Percentiles rank a stretch among this genome's conserved stretches.
Evolutionary conservation across 2,113 vertebrate species (phyloP).

Genomic region (Crotalus viridis): DNA sequence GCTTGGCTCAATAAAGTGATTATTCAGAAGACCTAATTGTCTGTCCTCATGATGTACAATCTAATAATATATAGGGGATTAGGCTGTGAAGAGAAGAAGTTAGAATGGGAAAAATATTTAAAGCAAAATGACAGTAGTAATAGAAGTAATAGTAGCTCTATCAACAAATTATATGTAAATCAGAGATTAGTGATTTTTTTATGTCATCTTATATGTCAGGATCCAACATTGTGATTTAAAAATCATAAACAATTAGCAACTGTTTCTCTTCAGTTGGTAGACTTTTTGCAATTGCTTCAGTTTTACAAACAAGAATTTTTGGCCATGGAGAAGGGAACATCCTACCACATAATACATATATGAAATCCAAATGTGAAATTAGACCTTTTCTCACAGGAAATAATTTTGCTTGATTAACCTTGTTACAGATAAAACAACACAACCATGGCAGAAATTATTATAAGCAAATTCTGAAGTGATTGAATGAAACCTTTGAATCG

Average conservation of each 20-base stretch:
- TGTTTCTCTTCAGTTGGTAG: not conserved
- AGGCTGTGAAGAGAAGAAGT: not conserved
- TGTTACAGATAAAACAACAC: not conserved
- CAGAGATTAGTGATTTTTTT: not conserved
- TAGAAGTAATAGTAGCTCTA: not conserved
- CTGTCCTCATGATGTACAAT: not conserved
- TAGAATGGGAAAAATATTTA: not conserved
- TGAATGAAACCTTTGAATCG: slow-evolving; percentile 40
- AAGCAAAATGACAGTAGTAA: not conserved
- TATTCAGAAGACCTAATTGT: not conserved
- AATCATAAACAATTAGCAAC: not conserved
- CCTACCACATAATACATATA: not conserved
- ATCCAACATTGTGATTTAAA: not conserved
- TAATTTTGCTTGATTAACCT: not conserved
- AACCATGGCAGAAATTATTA: not conserved
- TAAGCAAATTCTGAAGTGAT: not conserved
- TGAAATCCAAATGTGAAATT: slow-evolving; percentile 1
- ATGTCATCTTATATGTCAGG: not conserved
- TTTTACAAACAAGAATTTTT: not conserved
- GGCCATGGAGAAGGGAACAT: not conserved
- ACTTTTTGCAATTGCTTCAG: not conserved
- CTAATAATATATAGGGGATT: not conserved
- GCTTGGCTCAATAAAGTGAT: not conserved
- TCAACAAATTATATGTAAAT: not conserved
- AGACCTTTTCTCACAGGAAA: not conserved